Conservation (phyloP, 2,888 invertebrate genomes). For the Caenorhabditis plicata region DNA sequence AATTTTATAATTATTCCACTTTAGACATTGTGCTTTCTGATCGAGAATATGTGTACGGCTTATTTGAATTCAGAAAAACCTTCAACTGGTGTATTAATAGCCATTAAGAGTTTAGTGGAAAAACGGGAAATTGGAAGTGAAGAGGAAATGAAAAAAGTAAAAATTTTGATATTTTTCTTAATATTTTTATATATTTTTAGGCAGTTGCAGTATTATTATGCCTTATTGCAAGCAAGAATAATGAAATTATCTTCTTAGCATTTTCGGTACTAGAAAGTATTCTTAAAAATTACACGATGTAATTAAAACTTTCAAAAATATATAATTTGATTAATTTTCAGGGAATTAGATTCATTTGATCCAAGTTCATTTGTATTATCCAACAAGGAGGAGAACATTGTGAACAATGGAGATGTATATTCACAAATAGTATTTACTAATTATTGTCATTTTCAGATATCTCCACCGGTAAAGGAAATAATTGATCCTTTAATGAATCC, state of each 20-base stretch:
- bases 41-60: conserved; percentile 5
- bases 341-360: no score
- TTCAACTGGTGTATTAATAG: conserved; percentile 11
- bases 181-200: conserved; percentile 1
- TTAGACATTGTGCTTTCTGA: conserved; percentile 9
- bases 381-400: no score
- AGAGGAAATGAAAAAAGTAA: conserved; percentile 11
- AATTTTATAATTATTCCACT: neutral
- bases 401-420: no score
- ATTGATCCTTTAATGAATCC: conserved; percentile 22
- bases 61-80: neutral
- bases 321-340: no score
- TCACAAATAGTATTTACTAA: no score
- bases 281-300: neutral
- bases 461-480: no score
- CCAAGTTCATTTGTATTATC: no score
- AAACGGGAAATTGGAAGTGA: neutral
- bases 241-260: conserved; percentile 22
- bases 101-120: conserved; percentile 9
- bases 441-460: no score
- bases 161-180: neutral
- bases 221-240: conserved; percentile 14
- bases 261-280: conserved; percentile 16
- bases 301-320: no score
- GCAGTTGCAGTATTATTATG: conserved; percentile 13